Conservation (phyloP, 1,140 invertebrate species). For the Potamilus streckersoni region DNA sequence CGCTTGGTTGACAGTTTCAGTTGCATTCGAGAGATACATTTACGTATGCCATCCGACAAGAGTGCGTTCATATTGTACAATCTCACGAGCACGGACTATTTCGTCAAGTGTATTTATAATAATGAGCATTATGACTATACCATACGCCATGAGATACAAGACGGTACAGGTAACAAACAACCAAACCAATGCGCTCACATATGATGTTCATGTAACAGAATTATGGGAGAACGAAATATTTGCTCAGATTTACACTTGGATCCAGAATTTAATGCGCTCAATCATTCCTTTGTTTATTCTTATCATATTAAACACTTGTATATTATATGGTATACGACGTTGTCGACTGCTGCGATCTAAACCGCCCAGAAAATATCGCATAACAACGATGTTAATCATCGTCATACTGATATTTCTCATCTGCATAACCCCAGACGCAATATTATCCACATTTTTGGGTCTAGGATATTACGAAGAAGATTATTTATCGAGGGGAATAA, state of each 20-base stretch:
- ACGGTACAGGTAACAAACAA: constrained; percentile 40
- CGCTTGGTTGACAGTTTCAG: constrained; percentile 93
- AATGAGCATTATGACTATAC: constrained; percentile 58
- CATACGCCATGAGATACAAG: constrained; percentile 59
- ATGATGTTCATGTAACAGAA: constrained; percentile 47
- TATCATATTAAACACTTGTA: constrained; percentile 74
- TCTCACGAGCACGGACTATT: constrained; percentile 46
- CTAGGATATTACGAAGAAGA: constrained; percentile 61
- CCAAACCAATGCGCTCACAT: constrained; percentile 24
- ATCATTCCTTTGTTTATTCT: constrained; percentile 70
- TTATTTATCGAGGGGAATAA: constrained; percentile 70
- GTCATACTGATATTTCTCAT: constrained; percentile 81
- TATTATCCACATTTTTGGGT: constrained; percentile 69
- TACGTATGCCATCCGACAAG: constrained; percentile 92
- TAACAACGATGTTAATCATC: constrained; percentile 81
- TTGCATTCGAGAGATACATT: constrained; percentile 94
- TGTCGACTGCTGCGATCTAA: constrained; percentile 46
- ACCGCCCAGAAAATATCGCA: constrained; percentile 64
- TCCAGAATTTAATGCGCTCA: constrained; percentile 75
- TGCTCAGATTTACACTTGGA: constrained; percentile 75
- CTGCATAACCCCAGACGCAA: constrained; percentile 80
- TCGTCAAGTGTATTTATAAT: constrained; percentile 51
- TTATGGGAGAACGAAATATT: constrained; percentile 72
- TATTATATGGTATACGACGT: constrained; percentile 75
- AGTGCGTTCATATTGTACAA: constrained; percentile 87